Evolutionary conservation across 2,888 invertebrate species (phyloP).

Genomic region (Hydrotaea cyrtoneurina): DNA sequence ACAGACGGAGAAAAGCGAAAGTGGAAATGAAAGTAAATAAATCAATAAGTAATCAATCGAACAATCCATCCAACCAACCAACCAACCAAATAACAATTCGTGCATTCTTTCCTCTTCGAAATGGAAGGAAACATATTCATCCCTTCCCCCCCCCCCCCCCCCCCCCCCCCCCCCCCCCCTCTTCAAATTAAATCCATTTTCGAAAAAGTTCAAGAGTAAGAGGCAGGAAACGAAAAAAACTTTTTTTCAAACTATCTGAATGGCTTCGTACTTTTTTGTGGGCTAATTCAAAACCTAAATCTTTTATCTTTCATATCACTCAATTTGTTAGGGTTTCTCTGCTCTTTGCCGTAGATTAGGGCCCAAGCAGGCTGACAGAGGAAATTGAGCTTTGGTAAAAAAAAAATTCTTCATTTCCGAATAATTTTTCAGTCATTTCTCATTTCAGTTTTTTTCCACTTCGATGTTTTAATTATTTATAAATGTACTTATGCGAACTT

Average conservation of each 20-base stretch:
- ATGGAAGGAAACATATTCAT: neutral
- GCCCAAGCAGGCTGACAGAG: neutral
- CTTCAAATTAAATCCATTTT: neutral
- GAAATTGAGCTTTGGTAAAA: neutral
- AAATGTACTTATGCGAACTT: neutral
- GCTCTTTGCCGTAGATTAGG: neutral
- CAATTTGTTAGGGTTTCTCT: conserved; percentile 23
- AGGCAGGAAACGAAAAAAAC: neutral
- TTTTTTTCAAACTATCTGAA: conserved; percentile 2
- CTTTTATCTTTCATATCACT: conserved; percentile 23
- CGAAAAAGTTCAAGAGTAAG: neutral
- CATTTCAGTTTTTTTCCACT: neutral
- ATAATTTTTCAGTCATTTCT: conserved; percentile 12
- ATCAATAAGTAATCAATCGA: conserved; percentile 46
- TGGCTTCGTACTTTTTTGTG: neutral
- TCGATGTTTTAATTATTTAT: conserved; percentile 25
- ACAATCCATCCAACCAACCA: conserved; percentile 9
- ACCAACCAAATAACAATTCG: neutral
- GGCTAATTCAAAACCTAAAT: neutral
- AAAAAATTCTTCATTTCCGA: conserved; percentile 3
- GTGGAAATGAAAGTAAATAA: conserved; percentile 34
- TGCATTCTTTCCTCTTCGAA: neutral
- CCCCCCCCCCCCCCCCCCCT: neutral
- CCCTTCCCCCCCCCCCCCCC: neutral
- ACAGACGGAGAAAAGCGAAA: conserved; percentile 18